phyloP scores from a whole-genome alignment of 2,888 invertebrate species.

The Ophion slaviceki region DNA sequence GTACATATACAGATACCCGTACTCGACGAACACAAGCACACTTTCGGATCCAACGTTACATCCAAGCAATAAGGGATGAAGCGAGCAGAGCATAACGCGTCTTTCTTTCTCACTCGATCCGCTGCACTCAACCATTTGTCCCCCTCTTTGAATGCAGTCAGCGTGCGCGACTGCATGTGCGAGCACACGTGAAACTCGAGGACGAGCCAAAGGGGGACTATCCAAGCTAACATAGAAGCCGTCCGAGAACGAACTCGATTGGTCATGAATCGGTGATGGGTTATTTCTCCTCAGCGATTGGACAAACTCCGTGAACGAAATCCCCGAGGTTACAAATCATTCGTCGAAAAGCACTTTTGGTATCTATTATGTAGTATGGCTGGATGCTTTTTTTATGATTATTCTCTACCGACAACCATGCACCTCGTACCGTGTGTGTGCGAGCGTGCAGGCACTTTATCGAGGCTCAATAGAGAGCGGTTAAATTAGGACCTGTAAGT shows the following conservation, averaged over 20 bases:
- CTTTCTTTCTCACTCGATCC: slow-evolving; percentile 42
- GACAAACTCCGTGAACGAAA: slow-evolving; percentile 47
- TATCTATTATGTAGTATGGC: slow-evolving; percentile 46
- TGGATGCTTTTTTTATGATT: slow-evolving; percentile 40
- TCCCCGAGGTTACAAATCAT: slow-evolving; percentile 62
- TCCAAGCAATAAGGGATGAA: slow-evolving; percentile 4
- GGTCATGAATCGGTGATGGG: slow-evolving; percentile 59
- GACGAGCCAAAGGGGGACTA: slow-evolving; percentile 22
- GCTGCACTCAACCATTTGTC: slow-evolving; percentile 24
- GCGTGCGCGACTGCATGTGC: slow-evolving; percentile 57
- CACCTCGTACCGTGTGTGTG: neutral
- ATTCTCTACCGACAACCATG: slow-evolving; percentile 12
- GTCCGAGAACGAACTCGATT: slow-evolving; percentile 59
- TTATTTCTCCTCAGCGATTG: slow-evolving; percentile 47
- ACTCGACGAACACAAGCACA: neutral
- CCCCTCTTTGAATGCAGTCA: slow-evolving; percentile 37
- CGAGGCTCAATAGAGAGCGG: slow-evolving; percentile 53
- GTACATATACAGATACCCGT: neutral
- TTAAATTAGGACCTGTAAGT: slow-evolving; percentile 62
- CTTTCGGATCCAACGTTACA: neutral
- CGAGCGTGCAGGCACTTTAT: slow-evolving; percentile 22
- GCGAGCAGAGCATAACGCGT: slow-evolving; percentile 20
- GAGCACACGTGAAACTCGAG: slow-evolving; percentile 46
- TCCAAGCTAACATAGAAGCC: slow-evolving; percentile 12
- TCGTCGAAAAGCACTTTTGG: slow-evolving; percentile 56